These are phyloP conservation scores for Sphenodon punctatus DNA, from an alignment of 2,797 vertebrate genomes.

Conservation along the genomic window DNA sequence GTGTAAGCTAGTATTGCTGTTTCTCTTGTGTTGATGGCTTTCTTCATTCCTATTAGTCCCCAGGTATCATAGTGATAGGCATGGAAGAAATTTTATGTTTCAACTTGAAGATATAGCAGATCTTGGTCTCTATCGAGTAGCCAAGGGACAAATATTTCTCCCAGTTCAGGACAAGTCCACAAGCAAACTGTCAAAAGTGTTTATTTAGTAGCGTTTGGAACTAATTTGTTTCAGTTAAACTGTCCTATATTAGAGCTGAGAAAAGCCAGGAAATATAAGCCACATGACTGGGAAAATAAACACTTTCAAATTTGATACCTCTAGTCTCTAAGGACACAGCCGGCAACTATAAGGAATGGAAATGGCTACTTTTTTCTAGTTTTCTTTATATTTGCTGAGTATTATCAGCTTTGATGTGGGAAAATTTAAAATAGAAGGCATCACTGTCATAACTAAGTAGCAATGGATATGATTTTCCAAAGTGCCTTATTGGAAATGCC, in stretches of 20 bases:
- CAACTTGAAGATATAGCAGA: constrained; percentile 21
- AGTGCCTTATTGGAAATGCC: no score
- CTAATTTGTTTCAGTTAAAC: constrained; percentile 3
- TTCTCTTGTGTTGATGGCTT: constrained; percentile 13
- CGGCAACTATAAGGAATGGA: not conserved
- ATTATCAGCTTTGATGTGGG: not conserved
- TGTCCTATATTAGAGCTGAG: not conserved
- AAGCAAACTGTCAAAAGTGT: not conserved
- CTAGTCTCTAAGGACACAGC: not conserved
- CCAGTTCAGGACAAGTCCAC: not conserved
- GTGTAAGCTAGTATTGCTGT: constrained; percentile 19
- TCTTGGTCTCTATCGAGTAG: constrained; percentile 11
- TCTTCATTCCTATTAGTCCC: not conserved
- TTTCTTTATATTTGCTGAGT: not conserved
- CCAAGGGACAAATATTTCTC: not conserved
- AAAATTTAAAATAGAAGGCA: not conserved
- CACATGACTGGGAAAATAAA: not conserved
- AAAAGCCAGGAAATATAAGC: not conserved
- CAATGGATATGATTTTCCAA: not conserved
- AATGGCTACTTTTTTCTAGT: not conserved
- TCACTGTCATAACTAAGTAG: not conserved
- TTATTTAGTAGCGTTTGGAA: not conserved
- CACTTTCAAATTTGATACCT: not conserved
- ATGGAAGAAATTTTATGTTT: not conserved
- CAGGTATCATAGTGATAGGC: constrained; percentile 4